A percentile compares a stretch with the other conserved stretches of the same genome.
These are phyloP conservation scores for Paracentrotus lividus DNA, from an alignment of 53 echinoderm and acorn worm genomes.

Conservation along the genomic window DNA sequence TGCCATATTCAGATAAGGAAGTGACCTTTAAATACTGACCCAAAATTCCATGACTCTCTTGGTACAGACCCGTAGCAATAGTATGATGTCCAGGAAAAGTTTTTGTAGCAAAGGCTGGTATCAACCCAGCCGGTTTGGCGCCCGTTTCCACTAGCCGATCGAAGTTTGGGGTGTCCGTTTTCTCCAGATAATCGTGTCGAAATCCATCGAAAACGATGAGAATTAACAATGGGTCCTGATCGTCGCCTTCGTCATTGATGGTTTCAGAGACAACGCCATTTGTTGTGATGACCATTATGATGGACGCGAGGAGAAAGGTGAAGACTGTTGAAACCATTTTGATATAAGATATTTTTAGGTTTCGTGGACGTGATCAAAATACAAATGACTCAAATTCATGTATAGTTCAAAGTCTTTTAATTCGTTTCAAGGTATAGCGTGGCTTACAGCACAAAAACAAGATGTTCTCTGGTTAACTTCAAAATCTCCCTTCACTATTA, in stretches of 20 bases:
- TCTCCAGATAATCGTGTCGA: slow-evolving; percentile 83
- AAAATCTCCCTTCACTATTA: too few relatives aligned
- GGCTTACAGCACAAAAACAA: too few relatives aligned
- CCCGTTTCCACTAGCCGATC: slow-evolving; percentile 74
- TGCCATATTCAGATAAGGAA: too few relatives aligned
- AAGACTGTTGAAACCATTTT: neutral
- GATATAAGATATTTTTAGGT: too few relatives aligned
- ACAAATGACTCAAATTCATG: too few relatives aligned
- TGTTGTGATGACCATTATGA: neutral
- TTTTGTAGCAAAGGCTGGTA: slow-evolving; percentile 77
- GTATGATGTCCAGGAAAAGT: slow-evolving; percentile 89
- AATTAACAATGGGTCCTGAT: slow-evolving; percentile 42
- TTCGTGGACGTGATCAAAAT: too few relatives aligned
- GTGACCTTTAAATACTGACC: slow-evolving; percentile 71
- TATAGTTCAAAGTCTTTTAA: too few relatives aligned
- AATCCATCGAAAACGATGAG: slow-evolving; percentile 89
- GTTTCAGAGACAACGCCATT: neutral
- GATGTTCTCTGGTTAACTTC: too few relatives aligned
- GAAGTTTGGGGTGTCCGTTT: slow-evolving; percentile 81
- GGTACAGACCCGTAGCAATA: slow-evolving; percentile 82
- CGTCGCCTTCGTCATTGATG: slow-evolving; percentile 11
- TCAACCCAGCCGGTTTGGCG: slow-evolving; percentile 69
- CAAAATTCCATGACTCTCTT: slow-evolving; percentile 85
- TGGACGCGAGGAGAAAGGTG: neutral
- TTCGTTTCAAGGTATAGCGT: too few relatives aligned